Evolutionary conservation across 2,888 invertebrate species (phyloP).

Genomic region (Pilophorus perplexus): DNA sequence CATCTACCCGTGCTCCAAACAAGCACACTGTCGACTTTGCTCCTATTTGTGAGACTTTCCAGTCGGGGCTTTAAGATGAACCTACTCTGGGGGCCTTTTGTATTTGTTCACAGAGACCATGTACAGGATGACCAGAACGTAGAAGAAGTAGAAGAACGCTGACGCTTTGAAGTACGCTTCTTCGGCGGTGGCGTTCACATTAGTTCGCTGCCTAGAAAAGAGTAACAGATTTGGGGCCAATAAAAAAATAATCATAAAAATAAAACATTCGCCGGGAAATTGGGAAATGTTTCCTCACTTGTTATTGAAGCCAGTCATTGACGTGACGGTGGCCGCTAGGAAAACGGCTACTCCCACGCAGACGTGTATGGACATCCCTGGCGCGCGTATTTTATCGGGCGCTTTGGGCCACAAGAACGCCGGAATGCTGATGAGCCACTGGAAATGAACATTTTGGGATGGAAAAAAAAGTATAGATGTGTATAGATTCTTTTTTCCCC

Average conservation of each 20-base stretch:
- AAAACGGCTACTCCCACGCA: constrained; percentile 19
- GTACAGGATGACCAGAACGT: constrained; percentile 18
- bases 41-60: no score
- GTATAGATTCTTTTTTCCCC: no score
- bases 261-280: no score
- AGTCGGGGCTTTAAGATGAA: no score
- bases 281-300: constrained; percentile 1
- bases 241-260: no score
- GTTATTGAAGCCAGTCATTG: constrained; percentile 22
- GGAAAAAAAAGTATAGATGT: no score
- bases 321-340: constrained; percentile 4
- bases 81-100: constrained; percentile 25
- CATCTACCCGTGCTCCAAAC: no score
- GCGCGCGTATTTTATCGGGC: not conserved
- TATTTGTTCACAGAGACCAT: constrained; percentile 19
- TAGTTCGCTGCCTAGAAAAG: no score
- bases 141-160: constrained; percentile 28
- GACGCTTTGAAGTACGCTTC: constrained; percentile 19
- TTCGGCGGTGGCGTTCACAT: no score
- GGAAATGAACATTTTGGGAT: no score
- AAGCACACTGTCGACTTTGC: no score
- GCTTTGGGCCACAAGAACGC: constrained; percentile 31
- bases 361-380: constrained; percentile 20
- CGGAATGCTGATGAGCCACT: constrained; percentile 29
- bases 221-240: no score